Evolutionary conservation across 2,888 invertebrate genomes (phyloP).

Genomic region (Creontiades dilutus): DNA sequence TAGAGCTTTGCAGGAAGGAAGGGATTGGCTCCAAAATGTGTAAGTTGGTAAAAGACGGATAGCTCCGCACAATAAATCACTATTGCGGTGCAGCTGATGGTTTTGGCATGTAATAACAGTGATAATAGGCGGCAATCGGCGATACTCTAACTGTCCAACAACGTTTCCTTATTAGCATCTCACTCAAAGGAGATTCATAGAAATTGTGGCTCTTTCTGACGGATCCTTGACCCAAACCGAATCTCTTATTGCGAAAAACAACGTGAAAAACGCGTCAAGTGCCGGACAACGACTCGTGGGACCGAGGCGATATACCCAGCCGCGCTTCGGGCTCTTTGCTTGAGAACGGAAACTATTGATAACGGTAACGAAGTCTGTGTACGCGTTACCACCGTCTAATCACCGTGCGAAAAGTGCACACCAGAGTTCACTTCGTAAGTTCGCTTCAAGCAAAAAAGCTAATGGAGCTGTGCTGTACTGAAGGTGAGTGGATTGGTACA

Average conservation of each 20-base stretch:
- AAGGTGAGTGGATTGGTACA: background rate
- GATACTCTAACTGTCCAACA: too few relatives aligned
- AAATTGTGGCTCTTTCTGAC: too few relatives aligned
- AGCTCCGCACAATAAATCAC: too few relatives aligned
- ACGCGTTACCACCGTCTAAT: conserved; percentile 3
- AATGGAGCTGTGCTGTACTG: background rate
- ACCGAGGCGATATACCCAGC: background rate
- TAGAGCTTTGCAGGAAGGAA: too few relatives aligned
- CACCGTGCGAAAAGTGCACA: conserved; percentile 2
- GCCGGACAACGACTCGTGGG: background rate
- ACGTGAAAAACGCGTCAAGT: background rate
- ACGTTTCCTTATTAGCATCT: too few relatives aligned
- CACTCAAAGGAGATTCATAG: too few relatives aligned
- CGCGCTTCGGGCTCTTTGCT: background rate
- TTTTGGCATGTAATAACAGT: too few relatives aligned
- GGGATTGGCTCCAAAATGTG: too few relatives aligned
- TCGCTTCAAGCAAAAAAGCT: background rate
- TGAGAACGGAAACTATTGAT: conserved; percentile 27
- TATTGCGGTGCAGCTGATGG: too few relatives aligned
- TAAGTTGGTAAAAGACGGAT: too few relatives aligned
- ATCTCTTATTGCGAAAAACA: background rate
- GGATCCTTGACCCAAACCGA: conserved; percentile 10
- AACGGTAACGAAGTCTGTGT: background rate
- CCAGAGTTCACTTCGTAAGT: background rate
- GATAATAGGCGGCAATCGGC: too few relatives aligned